Conservation (phyloP, 2,888 invertebrate species). For the Vanessa cardui region DNA sequence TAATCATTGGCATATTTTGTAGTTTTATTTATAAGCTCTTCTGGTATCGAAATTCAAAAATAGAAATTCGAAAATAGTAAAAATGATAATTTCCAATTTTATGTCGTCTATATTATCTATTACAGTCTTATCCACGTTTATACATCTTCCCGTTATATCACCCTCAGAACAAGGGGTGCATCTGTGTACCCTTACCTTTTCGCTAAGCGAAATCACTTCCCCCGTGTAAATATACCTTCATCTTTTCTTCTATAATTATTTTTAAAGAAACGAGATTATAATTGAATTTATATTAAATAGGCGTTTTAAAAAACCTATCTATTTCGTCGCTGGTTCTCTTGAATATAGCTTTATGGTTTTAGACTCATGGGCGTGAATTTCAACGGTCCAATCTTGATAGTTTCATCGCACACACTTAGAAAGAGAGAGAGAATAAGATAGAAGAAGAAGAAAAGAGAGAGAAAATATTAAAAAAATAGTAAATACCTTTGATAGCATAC, state of each 20-base stretch:
- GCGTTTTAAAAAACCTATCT: not conserved
- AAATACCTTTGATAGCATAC: too few relatives aligned
- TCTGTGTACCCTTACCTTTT: slow-evolving; percentile 62
- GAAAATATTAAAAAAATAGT: too few relatives aligned
- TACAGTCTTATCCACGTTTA: slow-evolving; percentile 45
- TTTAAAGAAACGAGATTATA: slow-evolving; percentile 34
- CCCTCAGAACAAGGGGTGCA: slow-evolving; percentile 72
- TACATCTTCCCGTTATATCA: slow-evolving; percentile 66
- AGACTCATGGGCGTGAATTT: too few relatives aligned
- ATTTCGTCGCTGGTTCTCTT: not conserved
- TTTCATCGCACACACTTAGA: too few relatives aligned
- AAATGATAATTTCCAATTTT: too few relatives aligned
- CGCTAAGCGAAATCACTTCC: slow-evolving; percentile 73
- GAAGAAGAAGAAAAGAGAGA: too few relatives aligned
- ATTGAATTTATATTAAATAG: slow-evolving; percentile 28
- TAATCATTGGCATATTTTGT: too few relatives aligned
- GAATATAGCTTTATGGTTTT: not conserved
- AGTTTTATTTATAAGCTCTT: too few relatives aligned
- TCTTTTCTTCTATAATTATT: slow-evolving; percentile 48
- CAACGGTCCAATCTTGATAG: too few relatives aligned
- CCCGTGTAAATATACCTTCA: slow-evolving; percentile 64
- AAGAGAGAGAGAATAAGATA: too few relatives aligned
- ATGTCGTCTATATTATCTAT: not conserved
- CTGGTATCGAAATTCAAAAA: too few relatives aligned
- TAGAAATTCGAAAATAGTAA: too few relatives aligned